phyloP scores from a whole-genome alignment of 1,140 invertebrate species.

The Drosophila quadrilineata region DNA sequence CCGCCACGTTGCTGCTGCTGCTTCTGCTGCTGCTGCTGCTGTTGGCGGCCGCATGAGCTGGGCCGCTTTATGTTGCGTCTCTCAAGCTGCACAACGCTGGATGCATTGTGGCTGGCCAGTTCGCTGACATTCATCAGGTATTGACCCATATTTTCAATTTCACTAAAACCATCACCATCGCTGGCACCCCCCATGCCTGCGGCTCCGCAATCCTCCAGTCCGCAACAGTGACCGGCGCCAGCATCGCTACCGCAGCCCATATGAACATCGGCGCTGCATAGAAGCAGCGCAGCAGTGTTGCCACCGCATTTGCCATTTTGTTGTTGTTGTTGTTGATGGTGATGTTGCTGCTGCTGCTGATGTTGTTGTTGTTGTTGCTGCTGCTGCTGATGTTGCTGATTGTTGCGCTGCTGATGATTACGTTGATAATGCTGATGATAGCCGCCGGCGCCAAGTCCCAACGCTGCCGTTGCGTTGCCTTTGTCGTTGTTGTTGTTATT shows the following conservation, averaged over 20 bases:
- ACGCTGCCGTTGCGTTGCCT: constrained; percentile 54
- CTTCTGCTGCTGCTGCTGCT: constrained; percentile 35
- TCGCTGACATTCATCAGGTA: constrained; percentile 73
- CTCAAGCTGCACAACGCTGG: constrained; percentile 74
- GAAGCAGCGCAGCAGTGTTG: constrained; percentile 43
- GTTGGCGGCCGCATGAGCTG: constrained; percentile 63
- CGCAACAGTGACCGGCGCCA: constrained; percentile 23
- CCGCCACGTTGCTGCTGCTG: constrained; percentile 60
- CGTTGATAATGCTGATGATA: constrained; percentile 75
- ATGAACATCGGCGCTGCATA: constrained; percentile 64
- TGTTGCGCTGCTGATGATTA: constrained; percentile 66
- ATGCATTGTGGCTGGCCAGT: constrained; percentile 57
- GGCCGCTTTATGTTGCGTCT: constrained; percentile 78
- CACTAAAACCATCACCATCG: constrained; percentile 82
- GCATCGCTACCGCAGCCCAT: constrained; percentile 53
- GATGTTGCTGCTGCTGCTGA: constrained; percentile 32
- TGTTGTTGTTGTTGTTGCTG: constrained; percentile 45
- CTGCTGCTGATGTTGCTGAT: constrained; percentile 46
- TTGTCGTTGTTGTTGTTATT: constrained; percentile 43
- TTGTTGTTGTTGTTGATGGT: constrained; percentile 36
- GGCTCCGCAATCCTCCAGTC: constrained; percentile 55
- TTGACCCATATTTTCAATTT: constrained; percentile 82
- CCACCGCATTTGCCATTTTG: constrained; percentile 41
- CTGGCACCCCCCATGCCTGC: constrained; percentile 47
- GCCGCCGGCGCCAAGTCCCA: constrained; percentile 70